Evolutionary conservation across 37 sponge, comb jelly and placozoan species (phyloP), one percentile per base, ranked within the genome.

Genomic region (Petrosia ficiformis): DNA sequence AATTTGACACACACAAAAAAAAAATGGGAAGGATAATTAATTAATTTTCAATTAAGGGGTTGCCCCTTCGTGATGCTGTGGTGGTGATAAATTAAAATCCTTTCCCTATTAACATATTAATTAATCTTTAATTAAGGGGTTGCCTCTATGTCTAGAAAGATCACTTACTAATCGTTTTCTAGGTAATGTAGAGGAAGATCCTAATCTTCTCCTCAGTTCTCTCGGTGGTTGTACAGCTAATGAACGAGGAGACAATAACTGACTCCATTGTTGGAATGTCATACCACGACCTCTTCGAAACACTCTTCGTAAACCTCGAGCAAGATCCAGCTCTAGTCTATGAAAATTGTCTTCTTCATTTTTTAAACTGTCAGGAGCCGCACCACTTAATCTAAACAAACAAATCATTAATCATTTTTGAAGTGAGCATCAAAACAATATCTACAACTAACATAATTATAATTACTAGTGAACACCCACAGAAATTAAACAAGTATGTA

Each of bases 241-340:
- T 26, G 63, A n/a, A 11, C 63, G 22, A n/a, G 63, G 63, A n/a
- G 22, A 61, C 58, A 83, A 75, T 24, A 83, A 39, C 61, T 83
- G 75, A 24, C 57, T 65, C 41, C 75, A 11, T 14, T 68, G 65
- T 32, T 83, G 83, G 30, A 83, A 24, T 31, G 67, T 64, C 42
- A 82, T 33, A n/a, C 59, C 59, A 24, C 68, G 65, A 3, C 74
- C 76, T 21, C 42, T 65, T 57, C 86, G 58, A 25, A 85, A 78
- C 33, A 78, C 57, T n/a, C 75, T 69, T 8, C 67, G 39, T 36
- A 85, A 58, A 0, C 48, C 73, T 35, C 34, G 39, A 14, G 60
- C 61, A 16, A 85, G 43, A n/a, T 85, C 74, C 28, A 64, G 57
- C 56, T 85, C 75, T 33, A 59, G 54, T 2, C 38, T 6, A 10